Evolutionary conservation across 2,888 invertebrate genomes (phyloP).

Genomic region (Eupeodes luniger): DNA sequence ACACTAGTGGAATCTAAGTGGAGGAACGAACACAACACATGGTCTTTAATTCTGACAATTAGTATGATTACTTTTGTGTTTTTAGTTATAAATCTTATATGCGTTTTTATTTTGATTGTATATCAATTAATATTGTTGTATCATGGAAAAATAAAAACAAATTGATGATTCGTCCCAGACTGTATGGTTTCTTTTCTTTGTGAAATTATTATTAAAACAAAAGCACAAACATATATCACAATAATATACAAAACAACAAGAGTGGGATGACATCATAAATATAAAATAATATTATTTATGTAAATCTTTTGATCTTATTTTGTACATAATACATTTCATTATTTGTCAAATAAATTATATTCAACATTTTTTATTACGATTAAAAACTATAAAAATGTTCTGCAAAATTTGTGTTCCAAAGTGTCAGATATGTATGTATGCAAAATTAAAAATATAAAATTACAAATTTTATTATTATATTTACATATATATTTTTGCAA

Average conservation of each 20-base stretch:
- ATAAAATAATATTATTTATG: slow-evolving; percentile 30
- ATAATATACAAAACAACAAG: background rate
- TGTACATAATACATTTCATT: slow-evolving; percentile 18
- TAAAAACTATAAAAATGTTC: background rate
- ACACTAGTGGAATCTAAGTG: too few species aligned
- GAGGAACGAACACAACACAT: too few species aligned
- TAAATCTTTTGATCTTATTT: slow-evolving; percentile 42
- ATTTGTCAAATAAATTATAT: slow-evolving; percentile 29
- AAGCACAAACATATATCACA: background rate
- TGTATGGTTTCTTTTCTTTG: slow-evolving; percentile 17
- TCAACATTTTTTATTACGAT: background rate
- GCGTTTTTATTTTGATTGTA: too few species aligned
- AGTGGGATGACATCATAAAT: slow-evolving; percentile 22
- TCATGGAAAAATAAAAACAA: background rate
- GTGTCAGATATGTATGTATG: background rate
- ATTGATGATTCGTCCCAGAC: slow-evolving; percentile 11
- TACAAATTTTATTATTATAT: slow-evolving; percentile 32
- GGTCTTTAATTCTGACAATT: too few species aligned
- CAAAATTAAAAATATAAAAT: slow-evolving; percentile 18
- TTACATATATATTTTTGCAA: background rate
- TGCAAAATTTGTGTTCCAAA: background rate
- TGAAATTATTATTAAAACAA: background rate
- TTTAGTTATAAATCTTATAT: too few species aligned
- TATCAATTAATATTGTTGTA: too few species aligned
- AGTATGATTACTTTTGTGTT: too few species aligned